A percentile compares a stretch with the other conserved stretches of the same genome.
Conservation (phyloP, 2,113 vertebrate species). For the Glaucidium brasilianum region DNA sequence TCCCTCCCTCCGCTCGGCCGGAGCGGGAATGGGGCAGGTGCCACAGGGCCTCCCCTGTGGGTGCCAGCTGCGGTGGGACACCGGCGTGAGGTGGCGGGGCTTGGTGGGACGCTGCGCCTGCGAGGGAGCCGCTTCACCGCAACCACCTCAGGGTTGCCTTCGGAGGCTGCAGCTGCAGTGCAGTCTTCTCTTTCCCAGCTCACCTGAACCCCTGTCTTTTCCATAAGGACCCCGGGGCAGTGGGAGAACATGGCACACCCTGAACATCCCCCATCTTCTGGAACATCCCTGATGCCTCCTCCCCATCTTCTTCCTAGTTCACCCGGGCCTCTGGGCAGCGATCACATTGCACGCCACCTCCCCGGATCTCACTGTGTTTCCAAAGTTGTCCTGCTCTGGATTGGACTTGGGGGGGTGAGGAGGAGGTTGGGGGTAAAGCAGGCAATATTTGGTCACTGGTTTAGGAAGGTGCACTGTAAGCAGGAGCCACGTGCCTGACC, state of each 20-base stretch:
- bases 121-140: background rate
- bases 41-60: fast-evolving
- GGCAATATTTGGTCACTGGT: background rate
- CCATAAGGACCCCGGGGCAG: background rate
- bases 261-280: background rate
- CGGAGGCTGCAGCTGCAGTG: constrained; percentile 12
- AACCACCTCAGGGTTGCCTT: background rate
- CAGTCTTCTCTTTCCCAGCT: background rate
- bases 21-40: background rate
- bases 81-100: background rate
- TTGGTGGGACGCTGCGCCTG: background rate
- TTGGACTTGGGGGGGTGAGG: background rate
- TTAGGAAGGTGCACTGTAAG: background rate
- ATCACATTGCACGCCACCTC: background rate
- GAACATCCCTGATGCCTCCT: background rate
- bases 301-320: background rate
- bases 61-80: background rate
- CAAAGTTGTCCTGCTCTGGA: background rate
- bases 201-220: background rate
- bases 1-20: background rate
- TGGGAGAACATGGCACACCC: background rate
- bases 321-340: background rate
- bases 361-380: background rate
- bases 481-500: background rate
- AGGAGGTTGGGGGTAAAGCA: background rate